phyloP scores from a whole-genome alignment of 1,140 invertebrate genomes.

The Anthonomus grandis region DNA sequence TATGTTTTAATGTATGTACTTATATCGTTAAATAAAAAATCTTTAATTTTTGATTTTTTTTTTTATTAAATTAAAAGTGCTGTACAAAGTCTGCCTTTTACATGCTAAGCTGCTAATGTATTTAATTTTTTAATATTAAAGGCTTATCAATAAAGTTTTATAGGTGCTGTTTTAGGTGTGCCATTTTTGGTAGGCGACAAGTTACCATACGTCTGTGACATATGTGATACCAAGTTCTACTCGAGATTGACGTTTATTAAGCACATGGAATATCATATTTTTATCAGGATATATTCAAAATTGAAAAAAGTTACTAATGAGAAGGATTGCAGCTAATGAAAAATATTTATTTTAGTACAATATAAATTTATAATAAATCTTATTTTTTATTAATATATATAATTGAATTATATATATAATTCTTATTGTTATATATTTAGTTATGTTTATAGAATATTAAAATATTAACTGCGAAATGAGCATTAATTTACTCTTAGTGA shows the following conservation, averaged over 20 bases:
- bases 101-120: too few species aligned
- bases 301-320: constrained; percentile 18
- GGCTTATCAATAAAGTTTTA: too few species aligned
- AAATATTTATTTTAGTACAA: background rate
- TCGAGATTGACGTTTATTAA: constrained; percentile 18
- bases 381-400: background rate
- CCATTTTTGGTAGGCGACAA: constrained; percentile 8
- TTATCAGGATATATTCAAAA: constrained; percentile 22
- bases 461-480: too few species aligned
- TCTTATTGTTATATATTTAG: background rate
- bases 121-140: too few species aligned
- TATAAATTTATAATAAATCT: background rate
- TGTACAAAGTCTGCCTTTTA: background rate
- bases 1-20: too few species aligned
- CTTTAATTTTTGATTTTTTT: background rate
- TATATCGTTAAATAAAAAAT: background rate
- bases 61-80: background rate
- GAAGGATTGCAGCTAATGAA: too few species aligned
- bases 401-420: background rate
- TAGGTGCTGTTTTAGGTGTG: constrained; percentile 12
- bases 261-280: constrained; percentile 27
- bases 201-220: constrained; percentile 19
- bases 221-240: constrained; percentile 25
- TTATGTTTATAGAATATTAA: background rate
- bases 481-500: too few species aligned